A percentile compares a stretch with the other conserved stretches of the same genome.
Evolutionary conservation across 1,140 invertebrate species (phyloP).

Genomic region (Hylyphantes graminicola): DNA sequence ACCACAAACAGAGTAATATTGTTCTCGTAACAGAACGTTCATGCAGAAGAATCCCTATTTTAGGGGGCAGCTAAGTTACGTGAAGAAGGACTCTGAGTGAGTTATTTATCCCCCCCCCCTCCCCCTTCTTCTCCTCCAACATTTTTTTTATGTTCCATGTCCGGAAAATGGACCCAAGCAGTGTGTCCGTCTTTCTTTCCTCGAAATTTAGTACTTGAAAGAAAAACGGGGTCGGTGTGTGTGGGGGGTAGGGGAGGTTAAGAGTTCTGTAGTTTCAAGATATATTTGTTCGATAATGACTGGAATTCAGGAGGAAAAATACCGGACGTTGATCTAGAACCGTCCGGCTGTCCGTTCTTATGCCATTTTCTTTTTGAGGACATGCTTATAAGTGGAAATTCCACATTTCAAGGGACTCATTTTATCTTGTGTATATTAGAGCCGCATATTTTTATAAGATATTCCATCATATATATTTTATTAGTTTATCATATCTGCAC

Average conservation of each 20-base stretch:
- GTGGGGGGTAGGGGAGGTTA: neutral
- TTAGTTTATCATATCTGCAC: too few relatives aligned
- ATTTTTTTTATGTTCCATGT: neutral
- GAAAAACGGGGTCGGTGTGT: neutral
- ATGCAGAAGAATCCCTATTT: slow-evolving; percentile 4
- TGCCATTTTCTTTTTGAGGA: neutral
- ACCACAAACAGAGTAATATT: too few relatives aligned
- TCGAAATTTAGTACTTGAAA: slow-evolving; percentile 13
- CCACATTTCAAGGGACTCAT: neutral
- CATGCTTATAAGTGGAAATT: neutral
- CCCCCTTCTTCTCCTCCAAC: neutral
- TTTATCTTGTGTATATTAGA: too few relatives aligned
- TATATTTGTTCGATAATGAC: slow-evolving; percentile 24
- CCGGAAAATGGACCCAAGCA: neutral
- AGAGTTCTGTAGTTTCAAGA: neutral
- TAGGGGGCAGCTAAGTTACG: slow-evolving; percentile 11
- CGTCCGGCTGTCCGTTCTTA: neutral
- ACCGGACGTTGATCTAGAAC: slow-evolving; percentile 5
- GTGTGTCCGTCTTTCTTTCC: neutral
- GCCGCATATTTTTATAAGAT: too few relatives aligned
- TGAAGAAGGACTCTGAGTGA: slow-evolving; percentile 12
- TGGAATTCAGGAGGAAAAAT: slow-evolving; percentile 10
- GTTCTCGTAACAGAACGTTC: neutral
- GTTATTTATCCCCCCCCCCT: slow-evolving; percentile 7
- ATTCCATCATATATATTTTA: too few relatives aligned